phyloP scores from a whole-genome alignment of 2,888 invertebrate species.

The Desoria tigrina region DNA sequence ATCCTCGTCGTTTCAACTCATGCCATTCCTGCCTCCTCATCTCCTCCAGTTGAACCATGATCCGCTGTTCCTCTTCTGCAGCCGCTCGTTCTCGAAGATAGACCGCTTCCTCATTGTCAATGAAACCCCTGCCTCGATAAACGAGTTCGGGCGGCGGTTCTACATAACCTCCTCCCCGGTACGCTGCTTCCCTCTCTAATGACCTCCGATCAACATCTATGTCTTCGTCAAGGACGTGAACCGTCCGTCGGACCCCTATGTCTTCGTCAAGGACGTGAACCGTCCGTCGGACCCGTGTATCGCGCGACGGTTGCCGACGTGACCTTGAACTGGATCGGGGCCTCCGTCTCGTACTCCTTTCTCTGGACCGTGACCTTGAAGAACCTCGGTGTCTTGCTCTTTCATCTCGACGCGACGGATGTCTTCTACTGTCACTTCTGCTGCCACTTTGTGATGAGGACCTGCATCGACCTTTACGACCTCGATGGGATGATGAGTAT shows the following conservation, averaged over 20 bases:
- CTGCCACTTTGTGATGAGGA: neutral
- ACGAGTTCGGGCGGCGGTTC: neutral
- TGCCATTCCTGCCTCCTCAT: constrained; percentile 13
- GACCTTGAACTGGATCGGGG: neutral
- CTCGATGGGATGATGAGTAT: no score
- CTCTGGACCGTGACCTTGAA: neutral
- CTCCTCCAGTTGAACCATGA: constrained; percentile 3
- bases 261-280: neutral
- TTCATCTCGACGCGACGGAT: no score
- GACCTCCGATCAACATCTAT: neutral
- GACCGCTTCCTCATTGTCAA: neutral
- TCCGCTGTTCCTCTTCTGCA: neutral
- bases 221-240: no score
- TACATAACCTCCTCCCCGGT: no score
- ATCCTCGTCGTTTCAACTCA: neutral
- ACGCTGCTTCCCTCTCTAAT: no score
- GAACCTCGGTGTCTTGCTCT: neutral
- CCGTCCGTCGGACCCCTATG: no score
- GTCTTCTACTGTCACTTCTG: neutral
- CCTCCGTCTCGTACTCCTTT: neutral
- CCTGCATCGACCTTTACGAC: neutral
- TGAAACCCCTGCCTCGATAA: neutral
- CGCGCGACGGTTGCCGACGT: neutral
- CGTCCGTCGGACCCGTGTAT: neutral
- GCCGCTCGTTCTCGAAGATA: neutral